Base-by-base conservation (phyloP, 2,888 invertebrate species). In the Strigamia crassipes region DNA sequence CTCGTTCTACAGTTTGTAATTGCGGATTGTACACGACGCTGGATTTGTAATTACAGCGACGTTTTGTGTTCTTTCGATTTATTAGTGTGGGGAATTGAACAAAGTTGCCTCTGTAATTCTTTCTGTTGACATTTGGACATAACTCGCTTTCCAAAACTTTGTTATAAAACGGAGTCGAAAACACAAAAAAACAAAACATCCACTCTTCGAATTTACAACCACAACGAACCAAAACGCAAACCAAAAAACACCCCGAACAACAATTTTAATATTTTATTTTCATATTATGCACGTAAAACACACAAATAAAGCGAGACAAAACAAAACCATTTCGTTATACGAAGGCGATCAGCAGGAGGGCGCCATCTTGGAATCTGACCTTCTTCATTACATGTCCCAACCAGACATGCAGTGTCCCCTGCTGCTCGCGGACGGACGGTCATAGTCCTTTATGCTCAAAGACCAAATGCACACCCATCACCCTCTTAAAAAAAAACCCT, bases 361-460 rank as follows among this genome's bases (percentile, higher is more conserved):
- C 61, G 21, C 61, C 61, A 61, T 61, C 61, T 61, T 61, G 23
- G 61, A 61, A 61, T 61, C 61, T 61, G 61, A 61, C 61, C 61
- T 61, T 61, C 61, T 61, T 61, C 61, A 61, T 61, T 61, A 61
- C 61, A 61, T 10, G 61, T 61, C 18, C 61, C 10, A 12, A 61
- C 18, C 18, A 61, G 61, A 61, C 61, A 61, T 61, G 61, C 21
- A 61, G 18, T 61, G 61, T 61, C 61, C 61, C 61, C 61, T 61
- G 61, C 61, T 61, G 61, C 23, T 61, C 21, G 61, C 61, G 61
- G 61, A 61, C 23, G 61, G 61, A 61, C 61, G 61, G 61, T 61
- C 61, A 61, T 61, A 61, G 61, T 61, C 61, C 61, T 61, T 18
- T 21, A 23, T 1, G 23, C 61, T 61, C 61, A 61, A 61, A 61